Percentiles rank a stretch among this genome's conserved stretches.
These are phyloP conservation scores for Seriola aureovittata DNA, from an alignment of 2,113 vertebrate genomes.

Conservation along the genomic window DNA sequence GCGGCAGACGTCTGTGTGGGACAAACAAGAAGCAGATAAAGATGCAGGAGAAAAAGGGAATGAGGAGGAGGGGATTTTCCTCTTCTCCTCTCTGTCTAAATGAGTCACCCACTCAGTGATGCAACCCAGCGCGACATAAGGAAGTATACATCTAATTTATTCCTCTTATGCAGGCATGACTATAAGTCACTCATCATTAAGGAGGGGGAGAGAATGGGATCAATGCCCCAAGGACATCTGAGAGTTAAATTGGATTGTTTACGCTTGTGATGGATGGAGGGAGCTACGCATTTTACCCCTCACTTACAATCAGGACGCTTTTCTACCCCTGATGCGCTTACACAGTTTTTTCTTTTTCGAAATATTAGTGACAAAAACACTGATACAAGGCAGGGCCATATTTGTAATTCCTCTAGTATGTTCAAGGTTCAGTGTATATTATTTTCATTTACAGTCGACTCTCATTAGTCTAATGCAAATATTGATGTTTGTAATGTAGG, in stretches of 20 bases:
- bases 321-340: not conserved
- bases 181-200: conserved; percentile 66
- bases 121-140: conserved; percentile 35
- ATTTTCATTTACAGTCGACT: not conserved
- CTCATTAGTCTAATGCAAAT: conserved; percentile 43
- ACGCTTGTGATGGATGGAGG: conserved; percentile 40
- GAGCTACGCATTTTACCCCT: not conserved
- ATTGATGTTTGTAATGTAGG: conserved; percentile 27
- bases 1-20: conserved; percentile 21
- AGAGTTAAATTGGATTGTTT: conserved; percentile 68
- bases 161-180: conserved; percentile 24
- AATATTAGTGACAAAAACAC: not conserved
- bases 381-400: not conserved
- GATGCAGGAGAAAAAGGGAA: not conserved
- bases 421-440: not conserved
- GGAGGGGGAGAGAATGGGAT: conserved; percentile 18
- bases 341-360: no score
- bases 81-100: conserved; percentile 25
- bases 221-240: conserved; percentile 62
- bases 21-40: conserved; percentile 39
- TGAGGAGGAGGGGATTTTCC: conserved; percentile 61
- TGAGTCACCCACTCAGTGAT: conserved; percentile 56
- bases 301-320: not conserved
- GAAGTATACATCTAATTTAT: conserved; percentile 54
- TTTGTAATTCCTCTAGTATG: not conserved